Percentiles rank a stretch among this genome's conserved stretches.
Conservation (phyloP, 1,140 invertebrate genomes). For the Diabrotica virgifera region DNA sequence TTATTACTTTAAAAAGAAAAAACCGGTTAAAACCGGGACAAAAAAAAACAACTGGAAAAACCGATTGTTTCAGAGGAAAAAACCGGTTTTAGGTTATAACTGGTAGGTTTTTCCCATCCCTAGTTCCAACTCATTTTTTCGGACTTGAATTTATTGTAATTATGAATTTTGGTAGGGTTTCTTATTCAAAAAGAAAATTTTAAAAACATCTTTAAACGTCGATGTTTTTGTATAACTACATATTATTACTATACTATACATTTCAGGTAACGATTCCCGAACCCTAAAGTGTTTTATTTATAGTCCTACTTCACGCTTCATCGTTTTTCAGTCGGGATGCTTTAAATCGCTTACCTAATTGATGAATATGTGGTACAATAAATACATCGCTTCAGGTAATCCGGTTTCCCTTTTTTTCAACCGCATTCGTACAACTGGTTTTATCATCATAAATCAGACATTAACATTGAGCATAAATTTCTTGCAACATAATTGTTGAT, state of each 20-base stretch:
- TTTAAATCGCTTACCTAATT: neutral
- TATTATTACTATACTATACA: neutral
- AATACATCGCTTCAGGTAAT: constrained; percentile 2
- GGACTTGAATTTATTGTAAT: too few species aligned
- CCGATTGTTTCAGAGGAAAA: too few species aligned
- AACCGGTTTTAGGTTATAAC: too few species aligned
- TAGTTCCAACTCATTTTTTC: too few species aligned
- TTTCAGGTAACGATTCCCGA: neutral
- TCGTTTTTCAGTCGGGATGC: neutral
- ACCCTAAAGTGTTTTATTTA: neutral
- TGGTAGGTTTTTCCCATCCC: too few species aligned
- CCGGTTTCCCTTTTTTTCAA: constrained; percentile 2
- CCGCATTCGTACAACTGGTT: constrained; percentile 1
- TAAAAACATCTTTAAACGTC: too few species aligned
- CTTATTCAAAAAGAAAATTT: too few species aligned
- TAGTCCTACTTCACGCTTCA: neutral
- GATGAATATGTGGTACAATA: constrained; percentile 1
- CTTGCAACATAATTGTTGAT: constrained; percentile 2
- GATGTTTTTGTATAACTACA: neutral
- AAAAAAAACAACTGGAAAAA: too few species aligned
- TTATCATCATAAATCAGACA: neutral
- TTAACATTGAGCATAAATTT: neutral
- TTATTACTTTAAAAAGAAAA: too few species aligned
- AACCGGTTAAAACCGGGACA: too few species aligned
- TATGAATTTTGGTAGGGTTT: too few species aligned